Base-by-base conservation (phyloP, 2,888 invertebrate genomes). In the Apodemia zela region DNA sequence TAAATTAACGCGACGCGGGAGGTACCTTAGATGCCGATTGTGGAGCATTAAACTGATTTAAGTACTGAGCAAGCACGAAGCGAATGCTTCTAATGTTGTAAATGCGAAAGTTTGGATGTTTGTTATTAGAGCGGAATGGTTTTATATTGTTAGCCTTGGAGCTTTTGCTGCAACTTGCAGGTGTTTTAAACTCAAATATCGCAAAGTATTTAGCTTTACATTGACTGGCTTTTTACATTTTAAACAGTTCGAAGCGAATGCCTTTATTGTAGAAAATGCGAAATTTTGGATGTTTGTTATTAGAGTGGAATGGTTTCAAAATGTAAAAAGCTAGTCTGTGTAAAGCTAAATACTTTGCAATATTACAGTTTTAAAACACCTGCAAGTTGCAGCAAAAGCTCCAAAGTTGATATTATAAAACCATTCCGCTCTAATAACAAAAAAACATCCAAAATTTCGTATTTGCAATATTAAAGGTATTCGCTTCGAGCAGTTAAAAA, bases 1-100 rank as follows among this genome's bases (percentile, higher is more conserved):
- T 72, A 79, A 79, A 85, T 85, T 84, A 84, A 80, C 78, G 83
- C 86, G 72, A 77, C 77, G 80, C 82, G 80, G 81, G 84, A 77
- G 83, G 84, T 78, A 67, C 71, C 71, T 64, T 21, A 42, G 38
- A 62, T 13, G 61, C 17, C 42, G 42, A 42, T 42, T 42, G 42
- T 42, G n/a, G 33, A 13, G 49, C 33, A 60, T 29, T 60, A 25
- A 54, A 54, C 60, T 47, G 29, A 61, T 59, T 62, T 33, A 51
- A 65, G 42, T 54, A 51, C 60, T 58, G 60, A 51, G 62, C 61
- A 47, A 61, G 59, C 63, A 63, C 60, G 65, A 64, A 61, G 49
- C 25, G 33, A 38, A 38, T n/a, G 78, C 78, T 77, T 38, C n/a
- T 45, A 45, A 45, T 45, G 45, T 45, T 38, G 38, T 38, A 13